Base-by-base conservation (phyloP, 1,140 invertebrate genomes). In the Grapholita molesta region DNA sequence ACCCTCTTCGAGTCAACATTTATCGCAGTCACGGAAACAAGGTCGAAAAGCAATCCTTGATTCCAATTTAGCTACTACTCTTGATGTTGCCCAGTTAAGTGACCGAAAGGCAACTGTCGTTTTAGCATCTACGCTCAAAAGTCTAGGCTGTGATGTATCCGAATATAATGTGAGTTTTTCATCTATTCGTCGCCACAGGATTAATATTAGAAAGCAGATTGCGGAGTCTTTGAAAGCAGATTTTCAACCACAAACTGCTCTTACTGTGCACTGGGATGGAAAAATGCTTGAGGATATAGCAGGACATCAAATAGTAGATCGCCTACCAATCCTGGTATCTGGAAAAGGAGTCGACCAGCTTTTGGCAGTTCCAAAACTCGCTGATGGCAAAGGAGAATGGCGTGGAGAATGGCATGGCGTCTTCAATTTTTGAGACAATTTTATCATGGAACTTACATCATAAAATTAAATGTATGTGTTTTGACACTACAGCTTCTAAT, bases 401-500 rank as follows among this genome's bases (percentile, higher is more conserved):
- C n/a, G n/a, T n/a, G n/a, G n/a, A n/a, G n/a, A n/a, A n/a, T n/a
- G 72, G 57, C 21, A 70, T 74, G 71, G 70, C 78, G 2, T 52
- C 66, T 65, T 78, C 78, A 57, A 73, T 87, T 18, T 71, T 71
- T 32, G 69, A 83, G 18, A 52, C 71, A 24, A 67, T 73, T 23
- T 24, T 64, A 23, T 67, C 70, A 42, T 83, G 73, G 76, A 71
- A 75, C 67, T 73, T 82, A 64, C 57, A 38, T 32, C 68, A 79
- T 66, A 69, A 52, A 52, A 57, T 83, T 53, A 75, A 79, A 75
- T 79, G 77, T 64, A 70, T 88, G 42, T 84, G 80, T 68, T 86
- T 79, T 69, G 80, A 87, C 66, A 89, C 83, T 2, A 86, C 79
- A 33, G 72, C 75, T 61, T 72, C 79, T 30, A 88, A 89, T 70